Evolutionary conservation across 2,113 vertebrate species (phyloP).

Genomic region (Rhadina sibilatrix): DNA sequence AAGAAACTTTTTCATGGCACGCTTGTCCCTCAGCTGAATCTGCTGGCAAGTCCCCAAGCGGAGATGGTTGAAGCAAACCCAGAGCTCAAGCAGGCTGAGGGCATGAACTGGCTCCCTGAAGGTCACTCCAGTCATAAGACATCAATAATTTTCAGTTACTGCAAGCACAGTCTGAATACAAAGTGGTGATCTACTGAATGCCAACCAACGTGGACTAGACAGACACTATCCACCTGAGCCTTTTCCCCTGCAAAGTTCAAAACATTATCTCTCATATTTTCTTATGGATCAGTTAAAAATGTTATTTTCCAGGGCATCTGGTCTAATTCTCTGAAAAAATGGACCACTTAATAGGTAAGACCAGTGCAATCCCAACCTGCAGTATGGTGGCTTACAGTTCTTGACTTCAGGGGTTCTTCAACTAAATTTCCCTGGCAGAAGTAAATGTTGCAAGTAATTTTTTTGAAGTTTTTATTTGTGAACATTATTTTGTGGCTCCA

Average conservation of each 20-base stretch:
- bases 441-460: conserved; percentile 40
- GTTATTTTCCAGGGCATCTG: neutral
- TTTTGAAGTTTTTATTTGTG: conserved; percentile 52
- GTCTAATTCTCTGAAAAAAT: neutral
- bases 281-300: neutral
- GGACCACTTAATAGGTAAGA: neutral
- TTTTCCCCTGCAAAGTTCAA: neutral
- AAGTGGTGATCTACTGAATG: neutral
- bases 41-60: neutral
- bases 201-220: neutral
- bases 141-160: neutral
- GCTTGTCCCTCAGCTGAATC: neutral
- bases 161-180: neutral
- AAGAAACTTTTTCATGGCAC: neutral
- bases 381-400: neutral
- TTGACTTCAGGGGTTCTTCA: neutral
- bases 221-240: neutral
- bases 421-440: neutral
- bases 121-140: neutral
- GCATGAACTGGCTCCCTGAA: neutral
- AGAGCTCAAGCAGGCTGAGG: neutral
- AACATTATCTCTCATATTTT: neutral
- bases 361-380: neutral
- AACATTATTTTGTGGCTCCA: conserved; percentile 32
- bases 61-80: neutral